Percentiles rank a stretch among this genome's conserved stretches.
Conservation (phyloP, 2,797 vertebrate species). For the Phalloptychus januarius region DNA sequence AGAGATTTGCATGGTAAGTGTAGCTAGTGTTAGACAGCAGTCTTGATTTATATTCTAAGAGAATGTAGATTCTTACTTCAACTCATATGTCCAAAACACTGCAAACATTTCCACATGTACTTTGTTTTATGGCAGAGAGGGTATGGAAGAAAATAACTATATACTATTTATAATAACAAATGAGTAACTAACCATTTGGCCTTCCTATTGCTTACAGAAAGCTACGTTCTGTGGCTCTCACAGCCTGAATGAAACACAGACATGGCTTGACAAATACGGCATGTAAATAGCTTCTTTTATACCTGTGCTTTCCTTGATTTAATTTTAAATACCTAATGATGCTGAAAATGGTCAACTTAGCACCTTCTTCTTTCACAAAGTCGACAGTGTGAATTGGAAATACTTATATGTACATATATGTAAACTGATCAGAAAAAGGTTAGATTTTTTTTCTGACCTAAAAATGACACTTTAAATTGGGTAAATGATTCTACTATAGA, state of each 20-base stretch:
- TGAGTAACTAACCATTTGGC: too few relatives aligned
- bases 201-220: not conserved
- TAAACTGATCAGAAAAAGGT: too few relatives aligned
- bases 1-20: not conserved
- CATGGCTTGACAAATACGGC: not conserved
- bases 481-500: not conserved
- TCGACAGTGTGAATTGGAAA: too few relatives aligned
- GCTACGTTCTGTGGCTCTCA: not conserved
- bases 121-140: not conserved
- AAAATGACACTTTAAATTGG: not conserved
- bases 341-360: not conserved
- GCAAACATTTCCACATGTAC: not conserved
- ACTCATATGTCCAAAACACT: not conserved
- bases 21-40: not conserved
- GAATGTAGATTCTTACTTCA: not conserved
- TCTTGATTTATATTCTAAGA: not conserved
- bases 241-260: not conserved
- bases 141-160: conserved; percentile 1
- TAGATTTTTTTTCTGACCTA: too few relatives aligned
- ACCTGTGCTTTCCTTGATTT: not conserved
- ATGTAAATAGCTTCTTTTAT: not conserved
- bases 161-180: too few relatives aligned
- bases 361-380: too few relatives aligned
- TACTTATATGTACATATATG: too few relatives aligned
- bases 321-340: not conserved